Evolutionary conservation across 2,888 invertebrate species (phyloP).

Genomic region (Pristionchus mayeri): DNA sequence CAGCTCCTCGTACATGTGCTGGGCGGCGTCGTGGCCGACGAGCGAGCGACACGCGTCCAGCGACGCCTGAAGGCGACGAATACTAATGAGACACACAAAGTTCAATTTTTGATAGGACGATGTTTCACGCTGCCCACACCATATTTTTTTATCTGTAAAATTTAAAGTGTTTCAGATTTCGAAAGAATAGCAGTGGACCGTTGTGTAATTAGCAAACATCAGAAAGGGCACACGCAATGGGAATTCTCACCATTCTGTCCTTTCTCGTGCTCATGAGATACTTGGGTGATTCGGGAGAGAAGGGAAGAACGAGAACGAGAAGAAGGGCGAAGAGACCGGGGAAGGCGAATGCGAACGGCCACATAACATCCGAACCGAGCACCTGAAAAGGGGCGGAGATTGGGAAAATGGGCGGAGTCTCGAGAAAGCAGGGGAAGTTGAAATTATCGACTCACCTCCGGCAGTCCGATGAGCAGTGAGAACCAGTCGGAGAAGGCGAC

Average conservation of each 20-base stretch:
- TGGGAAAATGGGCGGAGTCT: background rate
- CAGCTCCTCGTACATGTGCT: slow-evolving; percentile 65
- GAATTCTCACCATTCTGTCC: slow-evolving; percentile 52
- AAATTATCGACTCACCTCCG: slow-evolving; percentile 70
- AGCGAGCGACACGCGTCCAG: slow-evolving; percentile 51
- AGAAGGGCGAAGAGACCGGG: slow-evolving; percentile 74
- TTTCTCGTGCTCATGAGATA: slow-evolving; percentile 63
- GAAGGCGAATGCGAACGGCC: slow-evolving; percentile 77
- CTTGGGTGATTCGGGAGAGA: slow-evolving; percentile 75
- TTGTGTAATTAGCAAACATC: background rate
- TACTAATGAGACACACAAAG: no score
- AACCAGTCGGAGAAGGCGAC: slow-evolving; percentile 78
- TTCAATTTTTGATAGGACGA: background rate
- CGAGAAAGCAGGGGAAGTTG: no score
- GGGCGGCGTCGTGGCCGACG: slow-evolving; percentile 65
- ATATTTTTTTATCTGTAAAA: background rate
- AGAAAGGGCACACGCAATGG: slow-evolving; percentile 9
- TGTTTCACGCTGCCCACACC: background rate
- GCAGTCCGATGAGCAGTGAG: slow-evolving; percentile 78
- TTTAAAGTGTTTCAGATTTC: no score
- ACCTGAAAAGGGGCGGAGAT: slow-evolving; percentile 49
- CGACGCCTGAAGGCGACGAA: slow-evolving; percentile 34
- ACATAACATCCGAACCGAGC: slow-evolving; percentile 75
- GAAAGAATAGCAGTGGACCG: no score
- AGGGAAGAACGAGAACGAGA: slow-evolving; percentile 70